Evolutionary conservation across 2,113 vertebrate genomes (phyloP).

Genomic region (Bucco capensis): DNA sequence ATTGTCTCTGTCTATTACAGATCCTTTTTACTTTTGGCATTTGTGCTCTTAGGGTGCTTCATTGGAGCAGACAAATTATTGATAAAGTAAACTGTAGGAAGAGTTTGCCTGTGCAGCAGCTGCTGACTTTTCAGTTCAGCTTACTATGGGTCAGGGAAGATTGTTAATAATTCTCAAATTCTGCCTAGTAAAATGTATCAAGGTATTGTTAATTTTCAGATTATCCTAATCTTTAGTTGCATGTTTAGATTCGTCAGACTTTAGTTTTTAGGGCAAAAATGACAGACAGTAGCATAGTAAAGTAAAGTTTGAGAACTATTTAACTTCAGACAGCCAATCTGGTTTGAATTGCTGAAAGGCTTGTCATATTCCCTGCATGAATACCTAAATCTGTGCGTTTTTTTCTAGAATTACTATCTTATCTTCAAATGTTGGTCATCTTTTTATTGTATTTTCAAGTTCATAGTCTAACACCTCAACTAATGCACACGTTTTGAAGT

Average conservation of each 20-base stretch:
- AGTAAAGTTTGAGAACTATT: background rate
- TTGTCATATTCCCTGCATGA: background rate
- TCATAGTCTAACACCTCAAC: fast-evolving
- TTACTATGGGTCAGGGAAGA: background rate
- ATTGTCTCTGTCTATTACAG: background rate
- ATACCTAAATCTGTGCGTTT: background rate
- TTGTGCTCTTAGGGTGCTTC: background rate
- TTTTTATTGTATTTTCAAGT: background rate
- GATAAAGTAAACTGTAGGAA: background rate
- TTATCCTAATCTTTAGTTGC: background rate
- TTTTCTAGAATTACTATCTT: background rate
- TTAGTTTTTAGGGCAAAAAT: background rate
- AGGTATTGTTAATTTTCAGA: background rate
- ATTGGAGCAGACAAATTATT: background rate
- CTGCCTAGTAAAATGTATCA: background rate
- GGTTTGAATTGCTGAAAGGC: background rate
- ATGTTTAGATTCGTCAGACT: background rate
- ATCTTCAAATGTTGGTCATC: background rate
- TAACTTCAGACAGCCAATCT: background rate
- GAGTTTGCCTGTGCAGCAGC: background rate
- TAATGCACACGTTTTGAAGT: background rate
- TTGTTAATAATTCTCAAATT: background rate
- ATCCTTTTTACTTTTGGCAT: background rate
- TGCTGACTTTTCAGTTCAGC: background rate
- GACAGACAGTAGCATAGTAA: background rate